Evolutionary conservation across 2,888 invertebrate genomes (phyloP), one percentile per base, ranked within the genome.

Genomic region (Sialis fuliginosa): DNA sequence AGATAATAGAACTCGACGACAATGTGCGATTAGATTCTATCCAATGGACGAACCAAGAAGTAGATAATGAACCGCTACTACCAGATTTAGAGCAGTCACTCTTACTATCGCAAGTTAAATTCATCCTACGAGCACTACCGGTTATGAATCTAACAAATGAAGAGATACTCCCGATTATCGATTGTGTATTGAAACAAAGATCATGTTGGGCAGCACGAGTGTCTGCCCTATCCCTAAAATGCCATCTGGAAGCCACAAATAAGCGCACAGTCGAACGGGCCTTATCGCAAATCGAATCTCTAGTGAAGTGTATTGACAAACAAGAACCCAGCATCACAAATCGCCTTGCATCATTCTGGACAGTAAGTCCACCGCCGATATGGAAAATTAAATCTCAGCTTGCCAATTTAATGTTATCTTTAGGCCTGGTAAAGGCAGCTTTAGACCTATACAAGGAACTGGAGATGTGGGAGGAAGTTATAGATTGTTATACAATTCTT

Each of bases 401-500:
- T 37, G 93, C 84, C 0, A 80, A 87, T 54, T 60, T 91, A 46
- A 74, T 90, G 60, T 62, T 87, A 1, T 81, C 81, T 52, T 61
- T 93, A 44, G 95, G 93, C 6, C 72, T 88, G 51, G 75, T 83
- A 3, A 91, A 91, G 62, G 79, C 81, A 4, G 92, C 93, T 1
- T 66, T 92, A 13, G 86, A 89, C 52, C 67, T 86, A 46, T 91
- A 80, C 61, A 65, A 79, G 30, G 68, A 74, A 43, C 67, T 95
- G 30, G 75, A 87, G 54, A 66, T 85, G 30, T 98, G 96, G 95
- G 90, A 95, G 57, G 83, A 91, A 52, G 87, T 92, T 32, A 87
- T 98, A 47, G 74, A 78, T 2, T 97, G 97, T 65, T 96, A 96
- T 60, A 85, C 86, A 39, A 67, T 79, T 51, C 63, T 96, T 50